Evolutionary conservation across 2,888 invertebrate species (phyloP).

Genomic region (Nesidiocoris tenuis): DNA sequence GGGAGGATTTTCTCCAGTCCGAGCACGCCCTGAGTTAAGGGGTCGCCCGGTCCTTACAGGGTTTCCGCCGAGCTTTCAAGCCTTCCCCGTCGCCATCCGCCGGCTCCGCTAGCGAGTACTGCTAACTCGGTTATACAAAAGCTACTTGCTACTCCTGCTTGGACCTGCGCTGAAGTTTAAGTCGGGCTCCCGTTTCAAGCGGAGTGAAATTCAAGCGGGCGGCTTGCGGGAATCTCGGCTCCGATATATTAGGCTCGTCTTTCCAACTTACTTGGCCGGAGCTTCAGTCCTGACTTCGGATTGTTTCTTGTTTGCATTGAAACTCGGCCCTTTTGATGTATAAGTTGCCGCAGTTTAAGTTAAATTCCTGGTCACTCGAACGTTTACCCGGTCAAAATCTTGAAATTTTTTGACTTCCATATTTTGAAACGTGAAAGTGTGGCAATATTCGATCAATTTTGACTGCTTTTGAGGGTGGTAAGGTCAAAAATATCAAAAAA

Average conservation of each 20-base stretch:
- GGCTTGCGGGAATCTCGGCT: not conserved
- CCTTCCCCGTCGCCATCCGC: not conserved
- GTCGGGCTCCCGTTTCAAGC: not conserved
- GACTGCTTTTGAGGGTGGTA: too few species aligned
- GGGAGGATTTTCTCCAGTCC: not conserved
- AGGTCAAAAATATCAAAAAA: too few species aligned
- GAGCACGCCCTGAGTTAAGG: not conserved
- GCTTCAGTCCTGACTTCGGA: too few species aligned
- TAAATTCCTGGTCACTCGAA: too few species aligned
- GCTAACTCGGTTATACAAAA: not conserved
- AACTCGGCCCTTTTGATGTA: too few species aligned
- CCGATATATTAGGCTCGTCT: not conserved
- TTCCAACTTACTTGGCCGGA: too few species aligned
- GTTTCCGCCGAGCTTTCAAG: not conserved
- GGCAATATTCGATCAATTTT: too few species aligned
- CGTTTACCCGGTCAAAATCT: too few species aligned
- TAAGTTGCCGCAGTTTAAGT: too few species aligned
- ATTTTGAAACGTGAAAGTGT: too few species aligned
- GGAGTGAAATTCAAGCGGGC: not conserved
- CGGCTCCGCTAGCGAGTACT: not conserved
- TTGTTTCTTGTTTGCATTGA: too few species aligned
- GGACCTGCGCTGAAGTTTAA: not conserved
- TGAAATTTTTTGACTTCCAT: too few species aligned
- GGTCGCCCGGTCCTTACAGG: not conserved
- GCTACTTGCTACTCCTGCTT: not conserved